A percentile compares a stretch with the other conserved stretches of the same genome.
These are phyloP conservation scores for Sesamia nonagrioides DNA, from an alignment of 1,140 invertebrate genomes.

Conservation along the genomic window DNA sequence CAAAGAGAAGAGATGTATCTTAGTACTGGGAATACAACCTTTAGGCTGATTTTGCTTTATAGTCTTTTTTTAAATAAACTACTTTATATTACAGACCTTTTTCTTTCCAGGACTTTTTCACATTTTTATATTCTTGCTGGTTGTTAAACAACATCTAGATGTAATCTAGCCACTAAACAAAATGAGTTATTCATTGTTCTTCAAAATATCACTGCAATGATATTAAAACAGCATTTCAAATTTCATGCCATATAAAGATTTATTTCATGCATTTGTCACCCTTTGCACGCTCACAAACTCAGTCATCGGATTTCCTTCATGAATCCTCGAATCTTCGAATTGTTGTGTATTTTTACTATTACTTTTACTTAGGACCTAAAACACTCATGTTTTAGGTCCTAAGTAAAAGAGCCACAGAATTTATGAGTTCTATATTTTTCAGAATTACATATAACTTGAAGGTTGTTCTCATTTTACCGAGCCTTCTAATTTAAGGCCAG, in stretches of 20 bases:
- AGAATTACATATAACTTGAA: neutral
- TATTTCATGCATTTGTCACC: neutral
- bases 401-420: neutral
- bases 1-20: no score
- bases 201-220: neutral
- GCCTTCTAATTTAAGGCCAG: neutral
- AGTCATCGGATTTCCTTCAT: neutral
- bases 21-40: no score
- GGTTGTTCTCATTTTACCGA: neutral
- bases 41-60: no score
- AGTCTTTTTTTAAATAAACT: no score
- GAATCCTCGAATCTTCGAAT: neutral
- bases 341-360: neutral
- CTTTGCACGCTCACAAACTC: neutral
- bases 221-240: neutral
- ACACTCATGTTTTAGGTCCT: neutral
- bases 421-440: neutral
- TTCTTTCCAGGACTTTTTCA: no score
- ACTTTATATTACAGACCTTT: no score
- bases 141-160: no score
- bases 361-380: no score
- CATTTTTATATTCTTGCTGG: no score
- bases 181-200: neutral
- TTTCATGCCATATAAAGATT: slow-evolving; percentile 2
- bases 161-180: neutral